Evolutionary conservation across 2,797 vertebrate species (phyloP).

Genomic region (Limosa lapponica): DNA sequence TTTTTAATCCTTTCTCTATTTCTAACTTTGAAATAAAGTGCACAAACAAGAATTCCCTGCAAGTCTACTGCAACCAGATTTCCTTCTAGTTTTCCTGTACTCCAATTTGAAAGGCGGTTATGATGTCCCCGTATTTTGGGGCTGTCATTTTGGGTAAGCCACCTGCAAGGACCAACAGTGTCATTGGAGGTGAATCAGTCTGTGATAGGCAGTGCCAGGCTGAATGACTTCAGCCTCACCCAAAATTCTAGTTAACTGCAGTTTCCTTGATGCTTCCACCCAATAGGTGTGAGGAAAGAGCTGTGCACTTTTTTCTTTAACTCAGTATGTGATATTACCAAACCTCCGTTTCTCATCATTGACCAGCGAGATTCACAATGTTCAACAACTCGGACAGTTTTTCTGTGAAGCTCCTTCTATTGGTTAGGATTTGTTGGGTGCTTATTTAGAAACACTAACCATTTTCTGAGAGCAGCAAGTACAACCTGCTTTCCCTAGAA

Average conservation of each 20-base stretch:
- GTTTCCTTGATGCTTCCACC: background rate
- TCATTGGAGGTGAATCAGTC: background rate
- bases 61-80: background rate
- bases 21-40: background rate
- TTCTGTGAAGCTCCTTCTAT: background rate
- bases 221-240: background rate
- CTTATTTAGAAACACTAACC: background rate
- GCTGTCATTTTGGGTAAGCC: background rate
- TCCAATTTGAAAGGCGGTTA: background rate
- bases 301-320: background rate
- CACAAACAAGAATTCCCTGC: background rate
- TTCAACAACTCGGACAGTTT: background rate
- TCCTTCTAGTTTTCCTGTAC: background rate
- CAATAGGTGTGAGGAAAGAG: background rate
- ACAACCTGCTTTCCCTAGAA: background rate
- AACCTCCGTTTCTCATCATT: background rate
- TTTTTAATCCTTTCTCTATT: background rate
- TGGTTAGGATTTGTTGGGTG: background rate
- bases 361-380: background rate
- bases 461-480: background rate
- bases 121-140: background rate
- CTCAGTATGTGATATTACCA: background rate
- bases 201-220: rapidly evolving
- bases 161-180: background rate
- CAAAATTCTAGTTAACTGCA: background rate